phyloP scores from a whole-genome alignment of 2,797 vertebrate genomes.

The Tokudaia muenninki region DNA sequence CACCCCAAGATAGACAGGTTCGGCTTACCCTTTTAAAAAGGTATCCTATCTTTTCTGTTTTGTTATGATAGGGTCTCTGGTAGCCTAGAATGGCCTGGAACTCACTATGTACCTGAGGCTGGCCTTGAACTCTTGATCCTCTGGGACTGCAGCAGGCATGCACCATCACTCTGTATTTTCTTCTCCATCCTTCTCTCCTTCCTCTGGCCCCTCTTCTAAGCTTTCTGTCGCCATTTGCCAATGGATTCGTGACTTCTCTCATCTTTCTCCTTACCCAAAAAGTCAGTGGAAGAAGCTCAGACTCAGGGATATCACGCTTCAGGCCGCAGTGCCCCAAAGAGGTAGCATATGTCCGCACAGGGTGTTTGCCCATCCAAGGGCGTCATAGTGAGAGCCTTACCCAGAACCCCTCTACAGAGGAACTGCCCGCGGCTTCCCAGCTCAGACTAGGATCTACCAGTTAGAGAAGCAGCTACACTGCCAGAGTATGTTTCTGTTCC shows the following conservation, averaged over 20 bases:
- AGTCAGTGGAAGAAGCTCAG: background rate
- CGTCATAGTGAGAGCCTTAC: background rate
- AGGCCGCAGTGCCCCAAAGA: background rate
- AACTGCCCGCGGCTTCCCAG: background rate
- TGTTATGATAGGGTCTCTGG: background rate
- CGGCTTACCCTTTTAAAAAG: background rate
- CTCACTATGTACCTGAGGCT: background rate
- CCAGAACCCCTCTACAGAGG: background rate
- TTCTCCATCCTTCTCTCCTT: background rate
- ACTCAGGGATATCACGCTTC: background rate
- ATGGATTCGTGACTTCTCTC: background rate
- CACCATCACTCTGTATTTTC: background rate
- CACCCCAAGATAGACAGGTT: background rate
- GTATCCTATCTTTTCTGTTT: background rate
- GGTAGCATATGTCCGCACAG: fast-evolving
- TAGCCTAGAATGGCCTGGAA: background rate
- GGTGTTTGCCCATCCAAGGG: background rate
- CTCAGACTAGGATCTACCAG: background rate
- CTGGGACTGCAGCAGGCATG: background rate
- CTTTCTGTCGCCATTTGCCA: background rate
- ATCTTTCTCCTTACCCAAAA: background rate
- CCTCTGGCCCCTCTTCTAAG: background rate
- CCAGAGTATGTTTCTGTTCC: background rate
- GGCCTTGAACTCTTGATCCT: background rate
- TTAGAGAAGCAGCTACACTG: background rate